Percentiles rank a stretch among this genome's conserved stretches.
phyloP scores from a whole-genome alignment of 2,113 vertebrate genomes.

The Rafetus swinhoei region DNA sequence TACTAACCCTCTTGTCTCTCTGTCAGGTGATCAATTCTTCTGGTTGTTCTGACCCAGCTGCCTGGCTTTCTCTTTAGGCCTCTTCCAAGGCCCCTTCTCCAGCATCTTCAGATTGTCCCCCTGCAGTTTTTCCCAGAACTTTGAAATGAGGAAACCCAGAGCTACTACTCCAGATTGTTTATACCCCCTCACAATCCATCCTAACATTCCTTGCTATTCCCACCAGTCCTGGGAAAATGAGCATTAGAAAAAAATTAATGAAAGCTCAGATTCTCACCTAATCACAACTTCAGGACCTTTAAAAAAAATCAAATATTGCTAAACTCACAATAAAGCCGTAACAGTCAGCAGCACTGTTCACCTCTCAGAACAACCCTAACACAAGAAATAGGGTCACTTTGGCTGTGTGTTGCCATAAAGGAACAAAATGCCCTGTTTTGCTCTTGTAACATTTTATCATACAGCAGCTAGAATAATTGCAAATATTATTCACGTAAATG shows the following conservation, averaged over 20 bases:
- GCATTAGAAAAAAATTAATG: neutral
- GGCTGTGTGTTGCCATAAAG: neutral
- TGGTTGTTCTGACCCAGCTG: neutral
- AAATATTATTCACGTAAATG: neutral
- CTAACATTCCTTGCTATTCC: neutral
- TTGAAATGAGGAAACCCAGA: neutral
- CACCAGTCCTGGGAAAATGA: neutral
- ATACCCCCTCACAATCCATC: neutral
- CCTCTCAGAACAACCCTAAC: rapidly evolving
- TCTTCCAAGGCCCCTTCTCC: neutral
- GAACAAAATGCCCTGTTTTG: neutral
- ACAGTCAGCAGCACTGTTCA: rapidly evolving
- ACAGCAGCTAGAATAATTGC: neutral
- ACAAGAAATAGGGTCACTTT: neutral
- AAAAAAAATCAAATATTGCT: neutral
- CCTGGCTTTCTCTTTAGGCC: neutral
- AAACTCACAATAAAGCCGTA: neutral
- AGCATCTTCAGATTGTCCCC: neutral
- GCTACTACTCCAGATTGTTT: neutral
- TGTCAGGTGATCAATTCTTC: neutral
- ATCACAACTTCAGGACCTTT: neutral
- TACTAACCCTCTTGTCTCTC: neutral
- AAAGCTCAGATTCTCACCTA: constrained; percentile 12
- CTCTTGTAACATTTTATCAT: neutral
- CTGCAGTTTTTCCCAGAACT: neutral